Evolutionary conservation across 2,888 invertebrate genomes (phyloP), one percentile per base, ranked within the genome.

Genomic region (Limnephilus rhombicus): DNA sequence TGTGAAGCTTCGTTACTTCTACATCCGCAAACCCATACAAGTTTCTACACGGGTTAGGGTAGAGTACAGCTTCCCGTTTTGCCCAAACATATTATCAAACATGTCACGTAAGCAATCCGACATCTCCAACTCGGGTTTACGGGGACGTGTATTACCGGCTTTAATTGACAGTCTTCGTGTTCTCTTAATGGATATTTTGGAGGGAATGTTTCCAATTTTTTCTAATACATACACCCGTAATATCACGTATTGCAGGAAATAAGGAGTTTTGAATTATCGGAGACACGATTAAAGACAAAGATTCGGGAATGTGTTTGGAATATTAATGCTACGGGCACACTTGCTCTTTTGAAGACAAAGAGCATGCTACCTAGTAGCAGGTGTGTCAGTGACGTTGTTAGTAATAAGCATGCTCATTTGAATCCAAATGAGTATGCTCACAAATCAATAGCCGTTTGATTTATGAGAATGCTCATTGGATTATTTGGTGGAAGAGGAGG

Each of bases 21-120:
- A n/a, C 24, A 68, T 9, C n/a, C 68, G 9, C 24, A 68, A 4
- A 68, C 68, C 37, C 15, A 49, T 34, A 24, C 49, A 31, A 24
- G 5, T 7, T 4, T 29, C 82, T 15, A 31, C n/a, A 9, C 18
- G 34, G 5, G 5, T 82, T 15, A 49, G 29, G 45, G 49, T 82
- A 49, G 5, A 86, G 49, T 24, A n/a, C n/a, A 41, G n/a, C 86
- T 11, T 41, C 86, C 49, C 49, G 49, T 37, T 83, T 45, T n/a
- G 13, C 86, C 49, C 12, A 29, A 49, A 49, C 24, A 68, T 53
- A 88, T 88, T 88, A 31, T n/a, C 31, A 88, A 49, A 88, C 88
- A 88, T 68, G 88, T 88, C 88, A 88, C 88, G 88, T 88, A 88
- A 53, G 31, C 88, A 53, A 88, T 88, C 53, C 88, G 88, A 68